A percentile compares a stretch with the other conserved stretches of the same genome.
phyloP scores from a whole-genome alignment of 2,888 invertebrate genomes.

The Himalopsyche tibetana region DNA sequence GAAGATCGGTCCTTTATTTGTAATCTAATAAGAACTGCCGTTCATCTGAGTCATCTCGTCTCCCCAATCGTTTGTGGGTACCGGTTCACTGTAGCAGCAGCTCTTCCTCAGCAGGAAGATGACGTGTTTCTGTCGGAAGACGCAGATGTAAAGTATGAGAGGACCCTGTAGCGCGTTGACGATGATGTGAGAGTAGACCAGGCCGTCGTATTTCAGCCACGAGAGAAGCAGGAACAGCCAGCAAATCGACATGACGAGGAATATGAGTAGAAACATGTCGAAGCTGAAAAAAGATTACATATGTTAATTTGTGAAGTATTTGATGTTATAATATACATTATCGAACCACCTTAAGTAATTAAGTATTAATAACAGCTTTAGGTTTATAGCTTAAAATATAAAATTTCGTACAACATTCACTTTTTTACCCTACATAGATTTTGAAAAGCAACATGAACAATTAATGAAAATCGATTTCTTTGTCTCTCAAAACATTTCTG shows the following conservation, averaged over 20 bases:
- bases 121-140: slow-evolving; percentile 87
- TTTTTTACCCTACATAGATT: too few species aligned
- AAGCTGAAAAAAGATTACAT: slow-evolving; percentile 78
- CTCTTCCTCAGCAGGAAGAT: slow-evolving; percentile 87
- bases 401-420: too few species aligned
- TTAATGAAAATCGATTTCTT: too few species aligned
- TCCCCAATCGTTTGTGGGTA: slow-evolving; percentile 89
- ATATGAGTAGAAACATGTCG: slow-evolving; percentile 85
- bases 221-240: slow-evolving; percentile 88
- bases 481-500: too few species aligned
- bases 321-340: slow-evolving; percentile 11
- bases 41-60: slow-evolving; percentile 94
- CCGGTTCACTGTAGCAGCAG: slow-evolving; percentile 86
- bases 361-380: too few species aligned
- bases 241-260: slow-evolving; percentile 84
- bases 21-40: slow-evolving; percentile 75
- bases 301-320: not conserved
- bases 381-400: too few species aligned
- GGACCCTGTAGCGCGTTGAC: slow-evolving; percentile 87
- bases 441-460: too few species aligned
- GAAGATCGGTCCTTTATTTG: not conserved
- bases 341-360: too few species aligned
- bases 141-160: slow-evolving; percentile 85
- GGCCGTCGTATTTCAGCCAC: slow-evolving; percentile 83
- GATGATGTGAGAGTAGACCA: slow-evolving; percentile 85